These are phyloP conservation scores for Tachina lurida DNA, from an alignment of 2,888 invertebrate genomes.

Conservation along the genomic window DNA sequence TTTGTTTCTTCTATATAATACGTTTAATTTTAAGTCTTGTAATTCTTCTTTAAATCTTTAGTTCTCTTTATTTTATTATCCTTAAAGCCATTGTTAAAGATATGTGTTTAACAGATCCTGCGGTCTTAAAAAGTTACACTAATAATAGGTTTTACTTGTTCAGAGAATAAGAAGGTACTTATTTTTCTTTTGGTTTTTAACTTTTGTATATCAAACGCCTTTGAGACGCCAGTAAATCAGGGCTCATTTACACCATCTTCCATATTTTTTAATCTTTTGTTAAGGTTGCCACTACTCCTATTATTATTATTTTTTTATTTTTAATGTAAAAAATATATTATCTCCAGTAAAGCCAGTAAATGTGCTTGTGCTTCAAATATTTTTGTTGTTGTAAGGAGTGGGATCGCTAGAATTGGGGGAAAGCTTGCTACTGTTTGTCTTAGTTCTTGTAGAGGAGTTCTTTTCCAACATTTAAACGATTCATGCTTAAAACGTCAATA, in stretches of 20 bases:
- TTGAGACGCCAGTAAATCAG: slow-evolving; percentile 63
- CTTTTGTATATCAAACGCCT: slow-evolving; percentile 46
- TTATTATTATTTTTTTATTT: background rate
- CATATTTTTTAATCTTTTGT: slow-evolving; percentile 42
- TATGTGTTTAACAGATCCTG: slow-evolving; percentile 41
- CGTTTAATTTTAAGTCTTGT: background rate
- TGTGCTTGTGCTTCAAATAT: background rate
- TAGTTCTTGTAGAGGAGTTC: too few relatives aligned
- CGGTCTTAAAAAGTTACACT: slow-evolving; percentile 44
- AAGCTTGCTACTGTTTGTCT: too few relatives aligned
- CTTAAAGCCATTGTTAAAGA: slow-evolving; percentile 57
- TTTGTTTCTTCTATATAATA: background rate
- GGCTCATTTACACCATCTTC: slow-evolving; percentile 68
- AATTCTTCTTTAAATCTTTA: background rate
- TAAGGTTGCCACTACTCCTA: slow-evolving; percentile 15
- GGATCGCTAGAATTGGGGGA: too few relatives aligned
- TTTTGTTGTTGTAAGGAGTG: too few relatives aligned
- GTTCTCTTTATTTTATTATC: slow-evolving; percentile 44
- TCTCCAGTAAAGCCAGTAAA: background rate
- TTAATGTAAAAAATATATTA: slow-evolving; percentile 5
- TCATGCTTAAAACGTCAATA: too few relatives aligned
- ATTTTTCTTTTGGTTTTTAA: slow-evolving; percentile 27
- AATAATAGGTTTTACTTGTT: slow-evolving; percentile 60
- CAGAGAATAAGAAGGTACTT: slow-evolving; percentile 10
- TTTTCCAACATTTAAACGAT: too few relatives aligned